A percentile compares a stretch with the other conserved stretches of the same genome.
phyloP scores from a whole-genome alignment of 2,888 invertebrate species.

The Catocala sponsa region DNA sequence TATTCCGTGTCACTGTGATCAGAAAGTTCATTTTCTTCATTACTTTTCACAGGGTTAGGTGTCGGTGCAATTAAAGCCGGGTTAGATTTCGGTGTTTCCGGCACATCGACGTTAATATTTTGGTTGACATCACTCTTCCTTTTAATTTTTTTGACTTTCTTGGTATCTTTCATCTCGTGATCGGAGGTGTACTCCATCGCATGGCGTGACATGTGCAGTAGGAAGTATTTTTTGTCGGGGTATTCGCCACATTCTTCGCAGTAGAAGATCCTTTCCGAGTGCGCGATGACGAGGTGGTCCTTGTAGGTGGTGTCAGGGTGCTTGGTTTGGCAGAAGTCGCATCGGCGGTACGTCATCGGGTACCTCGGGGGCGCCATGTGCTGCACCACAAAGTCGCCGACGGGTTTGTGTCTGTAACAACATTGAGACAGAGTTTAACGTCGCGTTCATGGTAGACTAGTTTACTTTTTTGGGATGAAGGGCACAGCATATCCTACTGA shows the following conservation, averaged over 20 bases:
- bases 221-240: constrained; percentile 66
- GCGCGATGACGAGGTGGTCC: constrained; percentile 66
- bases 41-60: neutral
- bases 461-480: too few relatives aligned
- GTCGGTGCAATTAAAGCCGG: neutral
- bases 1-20: constrained; percentile 66
- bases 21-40: constrained; percentile 59
- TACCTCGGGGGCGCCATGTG: constrained; percentile 16
- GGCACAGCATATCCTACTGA: too few relatives aligned
- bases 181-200: constrained; percentile 58
- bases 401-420: constrained; percentile 63
- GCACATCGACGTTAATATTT: neutral
- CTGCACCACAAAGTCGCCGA: constrained; percentile 9
- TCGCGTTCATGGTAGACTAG: too few relatives aligned
- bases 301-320: constrained; percentile 37
- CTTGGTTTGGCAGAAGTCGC: constrained; percentile 58
- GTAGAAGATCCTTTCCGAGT: constrained; percentile 69
- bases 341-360: constrained; percentile 25
- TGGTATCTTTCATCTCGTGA: neutral
- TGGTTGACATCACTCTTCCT: constrained; percentile 6
- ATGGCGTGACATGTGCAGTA: constrained; percentile 75
- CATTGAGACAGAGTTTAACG: constrained; percentile 19
- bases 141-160: constrained; percentile 6
- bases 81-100: neutral
- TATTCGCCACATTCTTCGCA: constrained; percentile 77